A percentile compares a stretch with the other conserved stretches of the same genome.
phyloP scores from a whole-genome alignment of 2,888 invertebrate species.

The Pollenia amentaria region DNA sequence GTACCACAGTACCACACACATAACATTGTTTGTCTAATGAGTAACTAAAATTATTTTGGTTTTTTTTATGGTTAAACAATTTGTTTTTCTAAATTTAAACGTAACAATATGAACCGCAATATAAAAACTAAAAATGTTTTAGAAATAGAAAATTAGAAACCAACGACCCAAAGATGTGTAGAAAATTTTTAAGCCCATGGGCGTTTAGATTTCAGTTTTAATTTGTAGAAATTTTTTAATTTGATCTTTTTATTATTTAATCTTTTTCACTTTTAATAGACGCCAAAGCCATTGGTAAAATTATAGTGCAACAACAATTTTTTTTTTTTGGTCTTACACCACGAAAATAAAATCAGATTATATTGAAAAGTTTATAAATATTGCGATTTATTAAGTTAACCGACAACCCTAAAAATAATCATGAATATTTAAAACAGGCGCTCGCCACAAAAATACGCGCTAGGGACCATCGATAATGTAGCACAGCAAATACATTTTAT shows the following conservation, averaged over 20 bases:
- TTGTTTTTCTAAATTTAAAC: constrained; percentile 39
- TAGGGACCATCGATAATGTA: no score
- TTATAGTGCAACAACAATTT: neutral
- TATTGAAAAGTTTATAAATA: neutral
- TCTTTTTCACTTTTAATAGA: neutral
- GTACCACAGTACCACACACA: constrained; percentile 19
- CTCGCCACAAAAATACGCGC: no score
- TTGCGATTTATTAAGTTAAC: neutral
- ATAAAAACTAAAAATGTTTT: neutral
- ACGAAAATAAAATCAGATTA: neutral
- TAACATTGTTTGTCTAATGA: constrained; percentile 41
- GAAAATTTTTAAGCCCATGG: constrained; percentile 28
- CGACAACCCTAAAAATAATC: constrained; percentile 3
- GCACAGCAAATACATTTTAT: no score
- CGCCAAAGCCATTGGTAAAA: constrained; percentile 6
- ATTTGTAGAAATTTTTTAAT: neutral
- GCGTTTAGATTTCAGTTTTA: constrained; percentile 32
- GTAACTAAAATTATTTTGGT: constrained; percentile 28
- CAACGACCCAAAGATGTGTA: constrained; percentile 15
- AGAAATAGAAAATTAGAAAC: constrained; percentile 13
- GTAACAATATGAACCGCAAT: constrained; percentile 4
- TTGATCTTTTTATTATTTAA: neutral
- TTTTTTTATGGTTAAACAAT: constrained; percentile 48
- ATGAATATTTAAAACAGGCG: no score
- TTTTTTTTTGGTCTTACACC: constrained; percentile 1